Base-by-base conservation (phyloP, 2,113 vertebrate species). In the Chelonoidis abingdonii region DNA sequence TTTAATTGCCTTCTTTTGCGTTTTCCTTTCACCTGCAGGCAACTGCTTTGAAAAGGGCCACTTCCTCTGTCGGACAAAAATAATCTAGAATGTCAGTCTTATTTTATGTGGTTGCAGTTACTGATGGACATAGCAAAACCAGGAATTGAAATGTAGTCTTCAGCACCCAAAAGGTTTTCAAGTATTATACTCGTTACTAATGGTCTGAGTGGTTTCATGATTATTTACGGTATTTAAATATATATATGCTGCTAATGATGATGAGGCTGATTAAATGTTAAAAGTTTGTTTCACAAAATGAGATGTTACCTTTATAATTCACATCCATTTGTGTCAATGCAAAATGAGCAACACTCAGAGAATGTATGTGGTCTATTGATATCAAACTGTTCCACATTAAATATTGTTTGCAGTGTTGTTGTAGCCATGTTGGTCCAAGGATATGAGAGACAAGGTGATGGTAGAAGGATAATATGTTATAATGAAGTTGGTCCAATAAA, bases 121-220 rank as follows among this genome's bases (percentile, higher is more conserved):
- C 92, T 10, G 14, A 83, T 96, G 94, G 86, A 94, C 62, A 54
- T 95, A 91, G 76, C 44, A 95, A 96, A 92, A 76, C 35, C 84
- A 54, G 94, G 84, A 95, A 81, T 14, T 89, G 83, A 96, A 96
- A 93, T 78, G 19, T 24, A 87, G 6, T 84, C 80, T 95, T 95
- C 56, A 85, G 90, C 96, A 84, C 44, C 90, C 35, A 89, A 11
- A 88, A 84, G 53, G 80, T 87, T 97, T 83, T 92, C 86, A 93
- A 97, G 93, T 94, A 82, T 88, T 95, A 95, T 79, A 49, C 53
- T 88, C 87, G 89, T 86, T 96, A 91, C 96, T 95, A 94, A 56
- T 92, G 65, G 41, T 54, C 86, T 79, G 93, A 97, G 93, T 89
- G 76, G 90, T 93, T 95, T 84, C 93, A 83, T 76, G 90, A 87